Conservation (phyloP, 2,888 invertebrate species). For the Polydrusus cervinus region DNA sequence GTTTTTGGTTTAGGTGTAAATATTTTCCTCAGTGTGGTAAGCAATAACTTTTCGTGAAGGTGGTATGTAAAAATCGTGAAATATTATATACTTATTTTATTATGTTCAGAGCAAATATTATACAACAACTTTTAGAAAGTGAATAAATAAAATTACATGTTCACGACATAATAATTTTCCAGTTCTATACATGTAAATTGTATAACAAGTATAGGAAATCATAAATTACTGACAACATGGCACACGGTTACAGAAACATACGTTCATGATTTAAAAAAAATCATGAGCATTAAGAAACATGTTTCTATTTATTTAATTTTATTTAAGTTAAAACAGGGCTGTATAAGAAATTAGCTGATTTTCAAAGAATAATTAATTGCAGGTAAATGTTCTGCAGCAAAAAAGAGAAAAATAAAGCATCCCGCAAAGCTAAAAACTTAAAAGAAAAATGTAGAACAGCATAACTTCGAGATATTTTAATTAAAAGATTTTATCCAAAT, state of each 20-base stretch:
- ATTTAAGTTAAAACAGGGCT: not conserved
- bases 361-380: too few relatives aligned
- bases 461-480: too few relatives aligned
- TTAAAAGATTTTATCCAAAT: too few relatives aligned
- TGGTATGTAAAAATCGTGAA: slow-evolving; percentile 20
- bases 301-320: too few relatives aligned
- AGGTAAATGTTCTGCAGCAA: too few relatives aligned
- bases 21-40: not conserved
- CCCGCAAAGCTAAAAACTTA: too few relatives aligned
- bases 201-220: slow-evolving; percentile 19
- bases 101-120: slow-evolving; percentile 21
- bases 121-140: slow-evolving; percentile 26
- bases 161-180: slow-evolving; percentile 33
- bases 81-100: slow-evolving; percentile 22
- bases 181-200: slow-evolving; percentile 34
- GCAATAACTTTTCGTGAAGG: slow-evolving; percentile 16
- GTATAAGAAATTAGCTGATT: not conserved
- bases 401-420: too few relatives aligned
- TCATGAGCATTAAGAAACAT: not conserved
- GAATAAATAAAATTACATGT: slow-evolving; percentile 28
- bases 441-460: too few relatives aligned
- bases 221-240: slow-evolving; percentile 19
- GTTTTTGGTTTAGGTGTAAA: too few relatives aligned
- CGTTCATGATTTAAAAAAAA: slow-evolving; percentile 5
- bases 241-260: not conserved